Evolutionary conservation across 1,140 invertebrate species (phyloP).

Genomic region (Aradophagus sp.): DNA sequence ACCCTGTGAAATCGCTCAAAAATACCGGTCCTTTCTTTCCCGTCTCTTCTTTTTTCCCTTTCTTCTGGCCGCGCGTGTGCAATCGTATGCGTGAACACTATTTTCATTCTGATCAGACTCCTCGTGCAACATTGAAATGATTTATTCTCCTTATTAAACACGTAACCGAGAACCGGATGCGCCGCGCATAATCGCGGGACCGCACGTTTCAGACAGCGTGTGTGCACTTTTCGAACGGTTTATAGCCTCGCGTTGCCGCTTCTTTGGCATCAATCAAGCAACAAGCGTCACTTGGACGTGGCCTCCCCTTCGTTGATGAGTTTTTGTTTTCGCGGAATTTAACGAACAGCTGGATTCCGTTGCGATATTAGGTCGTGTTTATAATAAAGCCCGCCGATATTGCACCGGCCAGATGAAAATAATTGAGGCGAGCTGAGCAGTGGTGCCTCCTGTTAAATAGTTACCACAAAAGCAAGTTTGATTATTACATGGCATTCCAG

Average conservation of each 20-base stretch:
- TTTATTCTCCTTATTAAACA: constrained; percentile 61
- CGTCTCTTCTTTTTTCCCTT: constrained; percentile 32
- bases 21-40: constrained; percentile 53
- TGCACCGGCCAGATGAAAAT: constrained; percentile 38
- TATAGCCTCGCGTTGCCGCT: not conserved
- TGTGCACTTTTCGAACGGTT: constrained; percentile 17
- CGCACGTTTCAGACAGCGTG: constrained; percentile 23
- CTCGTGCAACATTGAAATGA: constrained; percentile 56
- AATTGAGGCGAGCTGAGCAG: constrained; percentile 59
- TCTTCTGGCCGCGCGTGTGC: too few relatives aligned
- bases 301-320: not conserved
- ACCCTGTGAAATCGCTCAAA: constrained; percentile 58
- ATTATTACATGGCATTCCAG: constrained; percentile 75
- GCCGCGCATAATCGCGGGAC: constrained; percentile 23
- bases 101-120: constrained; percentile 38
- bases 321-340: constrained; percentile 3
- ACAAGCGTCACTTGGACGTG: constrained; percentile 1
- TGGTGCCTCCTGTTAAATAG: constrained; percentile 68
- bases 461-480: constrained; percentile 62
- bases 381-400: not conserved
- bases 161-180: constrained; percentile 49
- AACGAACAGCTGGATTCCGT: constrained; percentile 1
- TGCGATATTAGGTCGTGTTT: constrained; percentile 6
- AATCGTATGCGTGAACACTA: constrained; percentile 4
- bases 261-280: constrained; percentile 14